Evolutionary conservation across 2,888 invertebrate genomes (phyloP).

Genomic region (Temnothorax unifasciatus): DNA sequence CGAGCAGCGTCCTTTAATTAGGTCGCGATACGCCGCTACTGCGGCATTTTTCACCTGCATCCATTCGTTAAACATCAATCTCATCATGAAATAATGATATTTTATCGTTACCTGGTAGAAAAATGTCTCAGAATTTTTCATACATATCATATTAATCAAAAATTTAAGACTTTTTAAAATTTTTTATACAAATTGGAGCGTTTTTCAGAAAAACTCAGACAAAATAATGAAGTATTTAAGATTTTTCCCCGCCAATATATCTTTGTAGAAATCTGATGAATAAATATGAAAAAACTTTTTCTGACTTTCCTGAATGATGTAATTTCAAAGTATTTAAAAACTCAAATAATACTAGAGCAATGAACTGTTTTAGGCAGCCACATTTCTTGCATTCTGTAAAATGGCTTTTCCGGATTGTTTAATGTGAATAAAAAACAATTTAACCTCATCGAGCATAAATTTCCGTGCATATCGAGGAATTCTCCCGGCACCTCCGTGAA

Average conservation of each 20-base stretch:
- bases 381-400: neutral
- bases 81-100: neutral
- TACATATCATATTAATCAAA: too few relatives aligned
- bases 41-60: constrained; percentile 75
- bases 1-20: constrained; percentile 69
- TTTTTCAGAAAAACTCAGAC: too few relatives aligned
- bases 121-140: too few relatives aligned
- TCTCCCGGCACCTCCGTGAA: constrained; percentile 75
- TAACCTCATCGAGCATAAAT: constrained; percentile 67
- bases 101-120: neutral
- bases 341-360: neutral
- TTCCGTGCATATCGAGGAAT: constrained; percentile 53
- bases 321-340: neutral
- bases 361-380: neutral
- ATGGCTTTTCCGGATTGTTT: neutral
- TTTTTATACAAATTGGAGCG: too few relatives aligned
- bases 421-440: constrained; percentile 1
- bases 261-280: neutral
- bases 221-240: too few relatives aligned
- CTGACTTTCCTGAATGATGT: neutral
- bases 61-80: neutral
- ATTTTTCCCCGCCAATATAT: too few relatives aligned
- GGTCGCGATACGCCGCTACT: constrained; percentile 70
- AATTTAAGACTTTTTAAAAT: too few relatives aligned
- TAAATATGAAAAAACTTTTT: neutral